Evolutionary conservation across 2,113 vertebrate genomes (phyloP), one percentile per base, ranked within the genome.

Genomic region (Hippoglossus stenolepis): DNA sequence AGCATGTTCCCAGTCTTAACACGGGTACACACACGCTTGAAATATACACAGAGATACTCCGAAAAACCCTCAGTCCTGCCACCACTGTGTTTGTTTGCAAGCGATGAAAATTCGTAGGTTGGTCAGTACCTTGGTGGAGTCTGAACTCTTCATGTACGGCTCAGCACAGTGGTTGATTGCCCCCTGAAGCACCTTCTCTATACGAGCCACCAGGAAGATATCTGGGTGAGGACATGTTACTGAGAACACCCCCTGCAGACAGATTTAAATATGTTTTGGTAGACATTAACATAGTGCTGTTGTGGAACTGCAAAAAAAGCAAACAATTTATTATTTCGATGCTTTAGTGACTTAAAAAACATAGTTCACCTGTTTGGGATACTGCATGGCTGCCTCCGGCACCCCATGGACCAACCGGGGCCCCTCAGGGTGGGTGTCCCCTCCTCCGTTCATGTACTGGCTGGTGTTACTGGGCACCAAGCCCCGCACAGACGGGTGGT

Each of bases 111-210:
- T 17, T 2, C 2, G 4, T 13, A 23, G 35, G 75, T 61, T 31
- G 31, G 59, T 73, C 35, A 18, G 1, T 95, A 99, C 98, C 97
- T 99, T 99, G 63, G 95, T 94, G 15, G 97, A 98, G 92, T 99
- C 98, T 15, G 97, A 98, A 87, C 93, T 98, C 92, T 96, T 99
- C 96, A 98, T 99, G 86, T 99, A 99, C 0, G 98, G 96, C 60
- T 99, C 98, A 17, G 97, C 98, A 70, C 97, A 99, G 54, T 98
- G 97, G 0, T 97, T 88, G 84, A 99, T 96, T 79, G 97, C 97
- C n/a, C 98, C 98, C 65, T 99, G 98, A 17, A 99, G 95, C 13
- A 99, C 95, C 82, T 99, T 99, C 90, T 99, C 98, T 79, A 99
- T 95, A 85, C 97, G 95, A 79, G 98, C 98, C 90, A 99, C 96